Evolutionary conservation across 2,113 vertebrate species (phyloP).

Genomic region (Pseudolaguvia tuberculata): DNA sequence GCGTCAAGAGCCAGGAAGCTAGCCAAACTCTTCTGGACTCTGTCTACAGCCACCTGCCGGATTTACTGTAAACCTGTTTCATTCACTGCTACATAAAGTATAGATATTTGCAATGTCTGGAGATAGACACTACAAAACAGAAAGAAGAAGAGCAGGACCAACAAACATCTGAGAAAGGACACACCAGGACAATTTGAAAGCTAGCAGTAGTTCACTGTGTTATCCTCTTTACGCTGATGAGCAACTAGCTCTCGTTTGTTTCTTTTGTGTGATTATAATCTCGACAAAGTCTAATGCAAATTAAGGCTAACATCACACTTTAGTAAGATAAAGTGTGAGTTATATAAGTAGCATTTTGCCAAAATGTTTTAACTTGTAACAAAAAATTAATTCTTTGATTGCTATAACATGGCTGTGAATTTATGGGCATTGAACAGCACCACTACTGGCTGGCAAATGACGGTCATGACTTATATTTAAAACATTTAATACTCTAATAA

Average conservation of each 20-base stretch:
- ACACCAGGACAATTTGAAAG: slow-evolving; percentile 38
- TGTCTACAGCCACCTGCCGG: slow-evolving; percentile 93
- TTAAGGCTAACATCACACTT: slow-evolving; percentile 50
- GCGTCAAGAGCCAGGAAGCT: slow-evolving; percentile 95
- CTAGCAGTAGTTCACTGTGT: slow-evolving; percentile 44
- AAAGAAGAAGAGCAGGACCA: neutral
- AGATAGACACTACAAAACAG: neutral
- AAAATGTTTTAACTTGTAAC: slow-evolving; percentile 14
- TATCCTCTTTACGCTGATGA: slow-evolving; percentile 48
- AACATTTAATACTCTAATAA: slow-evolving; percentile 57
- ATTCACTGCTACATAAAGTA: neutral
- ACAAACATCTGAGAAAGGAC: slow-evolving; percentile 33
- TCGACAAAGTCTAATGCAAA: slow-evolving; percentile 47
- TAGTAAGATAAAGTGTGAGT: slow-evolving; percentile 49
- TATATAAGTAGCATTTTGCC: slow-evolving; percentile 14
- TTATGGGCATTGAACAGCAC: slow-evolving; percentile 54
- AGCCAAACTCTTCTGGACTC: slow-evolving; percentile 97
- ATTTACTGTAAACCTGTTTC: slow-evolving; percentile 74
- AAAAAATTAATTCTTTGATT: slow-evolving; percentile 4
- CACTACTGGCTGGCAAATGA: slow-evolving; percentile 35
- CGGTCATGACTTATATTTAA: slow-evolving; percentile 39
- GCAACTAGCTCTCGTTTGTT: slow-evolving; percentile 45
- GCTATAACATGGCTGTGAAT: slow-evolving; percentile 43
- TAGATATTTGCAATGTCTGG: neutral
- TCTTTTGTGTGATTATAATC: slow-evolving; percentile 7